A percentile compares a stretch with the other conserved stretches of the same genome.
phyloP scores from a whole-genome alignment of 1,140 invertebrate species.

The Lethrus apterus region DNA sequence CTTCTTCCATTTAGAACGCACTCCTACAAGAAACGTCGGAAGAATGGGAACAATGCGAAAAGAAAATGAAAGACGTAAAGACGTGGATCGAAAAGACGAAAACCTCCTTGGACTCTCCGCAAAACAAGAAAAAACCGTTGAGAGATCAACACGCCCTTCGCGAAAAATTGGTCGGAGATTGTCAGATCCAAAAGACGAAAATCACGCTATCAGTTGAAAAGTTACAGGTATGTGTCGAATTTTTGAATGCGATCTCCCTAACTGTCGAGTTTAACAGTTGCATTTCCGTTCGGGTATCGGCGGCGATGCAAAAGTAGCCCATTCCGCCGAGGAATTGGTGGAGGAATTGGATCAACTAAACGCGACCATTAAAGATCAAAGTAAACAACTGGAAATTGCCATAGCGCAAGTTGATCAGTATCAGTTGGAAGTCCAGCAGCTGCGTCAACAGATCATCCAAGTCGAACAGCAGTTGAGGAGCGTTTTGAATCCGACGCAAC shows the following conservation, averaged over 20 bases:
- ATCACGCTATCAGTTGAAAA: slow-evolving; percentile 88
- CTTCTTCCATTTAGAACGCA: slow-evolving; percentile 75
- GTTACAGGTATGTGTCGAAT: slow-evolving; percentile 57
- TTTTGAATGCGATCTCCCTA: slow-evolving; percentile 4
- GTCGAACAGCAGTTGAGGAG: slow-evolving; percentile 79
- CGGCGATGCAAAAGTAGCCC: slow-evolving; percentile 66
- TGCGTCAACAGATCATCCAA: slow-evolving; percentile 67
- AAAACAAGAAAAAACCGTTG: slow-evolving; percentile 76
- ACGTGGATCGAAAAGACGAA: slow-evolving; percentile 83
- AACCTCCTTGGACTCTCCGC: slow-evolving; percentile 66
- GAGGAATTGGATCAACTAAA: slow-evolving; percentile 61
- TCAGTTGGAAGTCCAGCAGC: slow-evolving; percentile 77
- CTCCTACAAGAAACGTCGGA: slow-evolving; percentile 84
- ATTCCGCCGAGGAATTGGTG: slow-evolving; percentile 61
- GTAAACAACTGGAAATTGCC: slow-evolving; percentile 64
- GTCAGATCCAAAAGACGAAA: slow-evolving; percentile 84
- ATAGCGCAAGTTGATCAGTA: slow-evolving; percentile 79
- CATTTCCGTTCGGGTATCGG: slow-evolving; percentile 80
- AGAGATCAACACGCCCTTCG: slow-evolving; percentile 75
- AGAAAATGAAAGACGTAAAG: slow-evolving; percentile 83
- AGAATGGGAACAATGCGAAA: slow-evolving; percentile 94
- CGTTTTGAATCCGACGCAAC: slow-evolving; percentile 71
- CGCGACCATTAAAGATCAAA: slow-evolving; percentile 60
- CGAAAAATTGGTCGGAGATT: slow-evolving; percentile 81
- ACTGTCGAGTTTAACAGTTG: slow-evolving; percentile 47